Evolutionary conservation across 2,888 invertebrate genomes (phyloP), one percentile per base, ranked within the genome.

Genomic region (Drosophila hamatofila): DNA sequence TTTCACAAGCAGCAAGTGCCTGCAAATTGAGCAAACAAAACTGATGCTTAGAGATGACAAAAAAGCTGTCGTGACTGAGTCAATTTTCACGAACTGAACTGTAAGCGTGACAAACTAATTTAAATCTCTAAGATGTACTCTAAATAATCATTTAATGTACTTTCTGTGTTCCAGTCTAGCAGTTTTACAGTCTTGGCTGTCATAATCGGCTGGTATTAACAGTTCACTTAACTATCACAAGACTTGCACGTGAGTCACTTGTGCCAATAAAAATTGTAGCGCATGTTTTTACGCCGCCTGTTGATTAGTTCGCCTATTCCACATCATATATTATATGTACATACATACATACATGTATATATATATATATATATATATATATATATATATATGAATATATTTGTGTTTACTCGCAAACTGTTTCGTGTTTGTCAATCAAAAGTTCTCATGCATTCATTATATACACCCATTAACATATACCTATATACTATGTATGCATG

Each of bases 1-100:
- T 58, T 55, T 61, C 48, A 35, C n/a, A n/a, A n/a, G 46, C 58
- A 30, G 23, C 57, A 60, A 23, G 61, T 39, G 52, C 30, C 56
- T 59, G 71, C 59, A 65, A 71, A 59, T 66, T 62, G 59, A 70
- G 75, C 61, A 59, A 54, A 56, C 68, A 46, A 55, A 33, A 70
- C 41, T 39, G 18, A n/a, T 25, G 11, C 9, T 44, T 52, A 67
- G 71, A 25, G 75, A 58, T 60, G 70, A n/a, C 58, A 68, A 25
- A 6, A 6, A 42, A 51, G 5, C 2, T 18, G 3, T 27, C 58
- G 48, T 48, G 48, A 27, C 9, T 11, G 7, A 18, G 9, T 2
- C 9, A 2, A n/a, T 14, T n/a, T 27, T 48, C 23, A 23, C n/a
- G 52, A 25, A 7, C 54, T 12, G 11, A 49, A 11, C 30, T 16